phyloP scores from a whole-genome alignment of 1,140 invertebrate genomes.

The Orussus abietinus region DNA sequence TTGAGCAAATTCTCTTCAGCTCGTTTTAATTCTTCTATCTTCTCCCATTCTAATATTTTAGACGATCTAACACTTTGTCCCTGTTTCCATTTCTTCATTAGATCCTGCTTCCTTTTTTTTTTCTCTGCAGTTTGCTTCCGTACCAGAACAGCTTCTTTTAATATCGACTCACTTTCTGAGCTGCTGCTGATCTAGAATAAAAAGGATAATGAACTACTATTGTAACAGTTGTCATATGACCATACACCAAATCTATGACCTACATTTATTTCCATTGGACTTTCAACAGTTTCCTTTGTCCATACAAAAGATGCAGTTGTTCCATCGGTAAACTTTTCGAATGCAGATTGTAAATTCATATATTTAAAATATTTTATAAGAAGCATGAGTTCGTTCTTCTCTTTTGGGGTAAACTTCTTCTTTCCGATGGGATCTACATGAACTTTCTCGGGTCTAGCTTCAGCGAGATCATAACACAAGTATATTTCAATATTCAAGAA shows the following conservation, averaged over 20 bases:
- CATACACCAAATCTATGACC: too few relatives aligned
- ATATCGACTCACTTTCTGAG: neutral
- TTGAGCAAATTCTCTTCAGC: too few relatives aligned
- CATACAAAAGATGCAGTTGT: neutral
- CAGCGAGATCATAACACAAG: slow-evolving; percentile 19
- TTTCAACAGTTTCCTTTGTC: neutral
- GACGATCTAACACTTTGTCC: too few relatives aligned
- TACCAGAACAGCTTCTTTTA: too few relatives aligned
- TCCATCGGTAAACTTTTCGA: slow-evolving; percentile 15
- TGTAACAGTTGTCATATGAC: too few relatives aligned
- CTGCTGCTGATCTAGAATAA: neutral
- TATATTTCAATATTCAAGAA: slow-evolving; percentile 17
- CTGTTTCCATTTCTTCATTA: too few relatives aligned
- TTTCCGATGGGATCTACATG: slow-evolving; percentile 12
- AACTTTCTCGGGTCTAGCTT: slow-evolving; percentile 18
- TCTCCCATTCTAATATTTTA: too few relatives aligned
- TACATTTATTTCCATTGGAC: neutral
- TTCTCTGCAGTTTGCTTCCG: too few relatives aligned
- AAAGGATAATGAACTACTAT: too few relatives aligned
- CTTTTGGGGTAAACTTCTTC: neutral
- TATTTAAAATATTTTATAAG: slow-evolving; percentile 18
- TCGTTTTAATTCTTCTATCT: too few relatives aligned
- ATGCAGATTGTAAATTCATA: slow-evolving; percentile 15
- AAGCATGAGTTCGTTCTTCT: slow-evolving; percentile 2
- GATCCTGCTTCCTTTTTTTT: too few relatives aligned